Base-by-base conservation (phyloP, 2,113 vertebrate species). In the Dunckerocampus dactyliophorus region DNA sequence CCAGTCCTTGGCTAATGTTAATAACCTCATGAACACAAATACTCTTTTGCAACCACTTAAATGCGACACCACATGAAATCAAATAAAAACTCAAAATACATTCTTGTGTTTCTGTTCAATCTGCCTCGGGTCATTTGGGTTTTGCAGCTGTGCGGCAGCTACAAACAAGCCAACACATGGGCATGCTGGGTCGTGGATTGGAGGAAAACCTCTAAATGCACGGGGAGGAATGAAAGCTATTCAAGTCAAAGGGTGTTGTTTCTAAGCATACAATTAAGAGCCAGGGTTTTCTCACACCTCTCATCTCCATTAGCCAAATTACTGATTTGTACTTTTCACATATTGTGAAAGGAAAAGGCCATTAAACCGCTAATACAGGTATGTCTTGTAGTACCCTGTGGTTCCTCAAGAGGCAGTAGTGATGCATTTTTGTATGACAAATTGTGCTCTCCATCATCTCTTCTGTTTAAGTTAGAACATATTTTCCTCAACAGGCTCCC, bases 21-120 rank as follows among this genome's bases (percentile, higher is more conserved):
- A 85, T 76, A 88, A 82, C 76, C 85, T 89, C 89, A 90, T 87
- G 87, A 89, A 83, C 72, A 72, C 85, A 82, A 19, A 76, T 81
- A 75, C 74, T 53, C 70, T 72, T 84, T 72, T 43, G 58, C 66
- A 10, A 46, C 70, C 19, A 63, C 81, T 70, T 59, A 77, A 9
- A 46, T 51, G 7, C 67, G 6, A 59, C 81, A 65, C 83, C 81
- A 84, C 82, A 66, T 82, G 85, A 91, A 89, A 85, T 84, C 84
- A 85, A 86, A 87, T 86, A 84, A 85, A n/a, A 79, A 81, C 48
- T 72, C 79, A 66, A 76, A 77, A 85, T 76, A 71, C 64, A 72
- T 76, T 75, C 72, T 70, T 75, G 71, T 59, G 51, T 50, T 61
- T 71, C 61, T 71, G 67, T 70, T 79, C 47, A 74, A 43, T 43